These are phyloP conservation scores for Pelvicachromis taeniatus DNA, from an alignment of 2,113 vertebrate species.

Conservation along the genomic window DNA sequence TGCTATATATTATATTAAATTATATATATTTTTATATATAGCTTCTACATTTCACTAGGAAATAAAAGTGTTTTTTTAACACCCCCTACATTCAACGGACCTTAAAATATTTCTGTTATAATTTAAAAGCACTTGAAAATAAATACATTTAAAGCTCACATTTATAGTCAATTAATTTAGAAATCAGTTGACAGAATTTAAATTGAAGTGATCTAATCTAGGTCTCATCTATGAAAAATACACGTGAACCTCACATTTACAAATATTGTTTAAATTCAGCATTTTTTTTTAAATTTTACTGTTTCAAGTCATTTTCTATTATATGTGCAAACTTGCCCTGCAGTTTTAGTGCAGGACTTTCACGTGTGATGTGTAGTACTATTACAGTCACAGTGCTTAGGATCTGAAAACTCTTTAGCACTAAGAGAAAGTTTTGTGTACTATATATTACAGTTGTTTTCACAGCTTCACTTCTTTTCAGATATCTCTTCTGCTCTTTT, in stretches of 20 bases:
- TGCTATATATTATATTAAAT: neutral
- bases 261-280: neutral
- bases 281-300: neutral
- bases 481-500: neutral
- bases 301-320: neutral
- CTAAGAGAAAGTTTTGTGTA: neutral
- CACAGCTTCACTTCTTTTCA: neutral
- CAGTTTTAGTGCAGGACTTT: neutral
- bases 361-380: rapidly evolving
- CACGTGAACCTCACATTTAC: rapidly evolving
- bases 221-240: neutral
- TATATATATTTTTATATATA: neutral
- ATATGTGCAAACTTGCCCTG: neutral
- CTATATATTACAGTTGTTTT: neutral
- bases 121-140: neutral
- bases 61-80: neutral
- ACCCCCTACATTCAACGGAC: neutral
- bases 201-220: neutral
- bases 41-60: neutral
- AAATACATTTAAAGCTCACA: neutral
- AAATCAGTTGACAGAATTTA: rapidly evolving
- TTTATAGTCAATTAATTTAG: neutral
- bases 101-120: neutral
- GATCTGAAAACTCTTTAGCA: neutral
- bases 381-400: rapidly evolving